Conservation (phyloP, 1,140 invertebrate species). For the Pogonomyrmex barbatus region DNA sequence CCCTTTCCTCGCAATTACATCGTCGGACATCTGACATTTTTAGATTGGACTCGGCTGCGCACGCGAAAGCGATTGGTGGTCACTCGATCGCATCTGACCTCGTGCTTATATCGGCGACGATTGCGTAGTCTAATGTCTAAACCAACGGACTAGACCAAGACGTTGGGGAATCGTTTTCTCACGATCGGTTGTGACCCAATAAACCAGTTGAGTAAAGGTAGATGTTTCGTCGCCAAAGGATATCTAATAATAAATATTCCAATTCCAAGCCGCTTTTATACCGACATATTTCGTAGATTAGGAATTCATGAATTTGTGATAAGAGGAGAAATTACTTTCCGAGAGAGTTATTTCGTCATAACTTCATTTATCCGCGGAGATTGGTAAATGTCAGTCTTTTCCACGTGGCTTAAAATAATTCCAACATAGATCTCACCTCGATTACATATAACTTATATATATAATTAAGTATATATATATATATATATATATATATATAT, state of each 20-base stretch:
- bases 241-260: constrained; percentile 47
- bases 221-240: background rate
- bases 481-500: too few relatives aligned
- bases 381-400: background rate
- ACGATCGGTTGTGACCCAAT: constrained; percentile 42
- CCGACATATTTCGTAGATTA: constrained; percentile 18
- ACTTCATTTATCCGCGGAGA: background rate
- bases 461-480: too few relatives aligned
- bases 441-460: background rate
- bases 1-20: constrained; percentile 45
- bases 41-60: constrained; percentile 43
- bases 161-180: constrained; percentile 16
- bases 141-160: background rate
- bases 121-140: constrained; percentile 47
- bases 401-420: background rate
- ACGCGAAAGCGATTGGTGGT: constrained; percentile 19
- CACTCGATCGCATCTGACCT: constrained; percentile 28
- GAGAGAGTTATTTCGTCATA: constrained; percentile 5
- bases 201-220: constrained; percentile 27
- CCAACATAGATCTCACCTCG: background rate
- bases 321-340: constrained; percentile 9
- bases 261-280: constrained; percentile 15
- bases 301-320: constrained; percentile 4
- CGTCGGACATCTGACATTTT: constrained; percentile 46
- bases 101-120: constrained; percentile 16